These are phyloP conservation scores for Cyphomyrmex costatus DNA, from an alignment of 1,140 invertebrate genomes.

Conservation along the genomic window DNA sequence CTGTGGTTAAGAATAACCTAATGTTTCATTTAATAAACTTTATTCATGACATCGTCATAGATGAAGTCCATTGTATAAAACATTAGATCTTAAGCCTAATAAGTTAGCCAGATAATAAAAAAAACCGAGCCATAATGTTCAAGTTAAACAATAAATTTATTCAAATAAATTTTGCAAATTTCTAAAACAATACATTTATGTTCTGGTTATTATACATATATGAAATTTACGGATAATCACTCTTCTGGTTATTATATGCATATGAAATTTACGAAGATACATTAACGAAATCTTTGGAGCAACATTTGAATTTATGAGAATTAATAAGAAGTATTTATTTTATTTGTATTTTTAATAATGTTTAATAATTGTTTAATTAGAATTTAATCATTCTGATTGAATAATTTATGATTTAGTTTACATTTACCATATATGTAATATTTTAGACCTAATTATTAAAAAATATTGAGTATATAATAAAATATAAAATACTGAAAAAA, in stretches of 20 bases:
- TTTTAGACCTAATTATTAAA: not conserved
- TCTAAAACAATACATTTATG: not conserved
- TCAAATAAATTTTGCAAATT: not conserved
- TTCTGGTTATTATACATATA: not conserved
- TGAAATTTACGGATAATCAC: not conserved
- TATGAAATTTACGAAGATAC: not conserved
- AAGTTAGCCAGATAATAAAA: too few relatives aligned
- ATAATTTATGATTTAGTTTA: slow-evolving; percentile 3
- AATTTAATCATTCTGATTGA: not conserved
- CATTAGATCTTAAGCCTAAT: too few relatives aligned
- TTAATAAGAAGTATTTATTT: slow-evolving; percentile 1
- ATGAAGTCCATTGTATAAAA: too few relatives aligned
- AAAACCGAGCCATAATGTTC: too few relatives aligned
- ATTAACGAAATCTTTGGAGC: not conserved
- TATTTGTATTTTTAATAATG: not conserved
- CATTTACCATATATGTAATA: not conserved
- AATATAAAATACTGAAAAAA: not conserved
- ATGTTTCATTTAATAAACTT: too few relatives aligned
- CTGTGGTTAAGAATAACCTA: too few relatives aligned
- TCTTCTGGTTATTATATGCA: not conserved
- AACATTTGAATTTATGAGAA: not conserved
- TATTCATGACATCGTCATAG: too few relatives aligned
- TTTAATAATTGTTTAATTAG: too few relatives aligned
- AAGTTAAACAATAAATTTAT: not conserved
- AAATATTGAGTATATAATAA: not conserved